Conservation (phyloP, 2,797 vertebrate genomes). For the Mus minutoides region DNA sequence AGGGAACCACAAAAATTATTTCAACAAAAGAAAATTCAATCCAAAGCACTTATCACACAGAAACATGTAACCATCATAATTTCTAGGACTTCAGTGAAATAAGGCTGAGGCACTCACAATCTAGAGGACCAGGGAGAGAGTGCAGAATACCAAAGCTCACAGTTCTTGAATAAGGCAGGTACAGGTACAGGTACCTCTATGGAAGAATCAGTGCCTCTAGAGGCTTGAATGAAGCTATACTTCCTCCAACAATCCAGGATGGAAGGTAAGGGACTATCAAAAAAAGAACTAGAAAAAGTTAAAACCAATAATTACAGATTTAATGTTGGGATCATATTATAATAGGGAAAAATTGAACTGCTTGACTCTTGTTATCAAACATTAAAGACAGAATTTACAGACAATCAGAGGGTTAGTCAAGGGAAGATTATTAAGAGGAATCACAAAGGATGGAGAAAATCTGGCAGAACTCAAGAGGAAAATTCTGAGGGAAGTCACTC, state of each 20-base stretch:
- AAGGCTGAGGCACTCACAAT: neutral
- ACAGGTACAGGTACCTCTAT: neutral
- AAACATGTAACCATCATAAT: neutral
- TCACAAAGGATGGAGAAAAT: neutral
- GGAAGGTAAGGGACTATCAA: neutral
- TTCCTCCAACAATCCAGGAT: neutral
- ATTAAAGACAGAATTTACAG: neutral
- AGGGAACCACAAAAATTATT: neutral
- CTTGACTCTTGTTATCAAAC: neutral
- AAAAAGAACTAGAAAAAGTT: neutral
- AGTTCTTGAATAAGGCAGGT: neutral
- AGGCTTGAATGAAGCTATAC: neutral
- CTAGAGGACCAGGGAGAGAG: neutral
- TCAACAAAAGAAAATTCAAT: neutral
- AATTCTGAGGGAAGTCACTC: neutral
- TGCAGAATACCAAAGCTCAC: neutral
- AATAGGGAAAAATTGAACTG: neutral
- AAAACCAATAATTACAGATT: neutral
- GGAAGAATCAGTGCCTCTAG: neutral
- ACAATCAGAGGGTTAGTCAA: neutral
- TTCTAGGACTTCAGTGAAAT: neutral
- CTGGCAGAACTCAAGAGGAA: neutral
- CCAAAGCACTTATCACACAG: neutral
- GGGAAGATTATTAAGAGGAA: neutral
- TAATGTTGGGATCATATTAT: neutral